These are phyloP conservation scores for Gonioctena quinquepunctata DNA, from an alignment of 1,140 invertebrate genomes.

Conservation along the genomic window DNA sequence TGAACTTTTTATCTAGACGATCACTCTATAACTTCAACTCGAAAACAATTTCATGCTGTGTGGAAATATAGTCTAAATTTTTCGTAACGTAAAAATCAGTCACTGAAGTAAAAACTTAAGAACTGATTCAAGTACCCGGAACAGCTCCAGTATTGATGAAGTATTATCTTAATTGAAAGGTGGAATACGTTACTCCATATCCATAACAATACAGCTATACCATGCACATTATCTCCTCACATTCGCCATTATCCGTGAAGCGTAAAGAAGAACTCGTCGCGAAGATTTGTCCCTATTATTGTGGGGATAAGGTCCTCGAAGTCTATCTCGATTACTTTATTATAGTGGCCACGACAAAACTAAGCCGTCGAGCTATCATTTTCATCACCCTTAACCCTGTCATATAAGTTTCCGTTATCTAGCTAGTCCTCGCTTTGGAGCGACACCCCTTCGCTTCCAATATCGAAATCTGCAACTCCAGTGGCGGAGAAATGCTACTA, in stretches of 20 bases:
- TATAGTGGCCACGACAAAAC: conserved; percentile 49
- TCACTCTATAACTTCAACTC: no score
- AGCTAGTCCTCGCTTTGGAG: conserved; percentile 16
- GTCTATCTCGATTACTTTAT: conserved; percentile 50
- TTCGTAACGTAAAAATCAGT: no score
- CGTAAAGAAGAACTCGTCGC: background rate
- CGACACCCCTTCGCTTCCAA: background rate
- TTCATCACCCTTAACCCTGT: conserved; percentile 58
- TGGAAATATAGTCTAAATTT: no score
- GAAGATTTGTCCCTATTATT: conserved; percentile 2
- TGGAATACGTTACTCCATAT: no score
- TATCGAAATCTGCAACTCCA: background rate
- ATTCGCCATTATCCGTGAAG: no score
- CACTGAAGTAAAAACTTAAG: no score
- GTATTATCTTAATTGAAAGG: no score
- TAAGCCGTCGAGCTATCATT: conserved; percentile 54
- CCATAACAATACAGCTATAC: no score
- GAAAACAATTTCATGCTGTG: no score
- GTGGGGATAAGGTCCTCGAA: conserved; percentile 28
- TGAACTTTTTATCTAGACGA: no score
- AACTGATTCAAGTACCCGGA: no score
- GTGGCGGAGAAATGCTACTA: background rate
- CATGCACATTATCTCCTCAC: background rate
- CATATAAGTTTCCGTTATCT: conserved; percentile 58
- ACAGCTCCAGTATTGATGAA: no score